phyloP scores from a whole-genome alignment of 2,888 invertebrate species.

The Hetaerina titia region DNA sequence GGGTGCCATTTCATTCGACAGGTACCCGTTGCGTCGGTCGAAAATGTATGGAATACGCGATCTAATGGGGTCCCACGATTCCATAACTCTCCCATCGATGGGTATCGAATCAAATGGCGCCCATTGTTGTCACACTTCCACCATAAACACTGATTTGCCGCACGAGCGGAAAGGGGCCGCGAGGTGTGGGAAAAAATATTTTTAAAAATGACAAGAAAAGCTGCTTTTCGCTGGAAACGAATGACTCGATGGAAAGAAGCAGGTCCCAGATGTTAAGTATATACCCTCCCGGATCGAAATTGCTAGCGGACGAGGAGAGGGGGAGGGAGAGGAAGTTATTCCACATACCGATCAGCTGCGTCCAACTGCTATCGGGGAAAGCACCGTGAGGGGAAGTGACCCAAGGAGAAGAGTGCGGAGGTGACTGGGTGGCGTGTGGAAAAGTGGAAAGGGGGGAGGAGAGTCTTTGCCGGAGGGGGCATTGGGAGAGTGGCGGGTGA shows the following conservation, averaged over 20 bases:
- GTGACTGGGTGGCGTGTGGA: neutral
- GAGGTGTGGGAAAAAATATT: neutral
- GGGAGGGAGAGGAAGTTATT: neutral
- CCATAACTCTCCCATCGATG: neutral
- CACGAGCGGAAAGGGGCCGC: neutral
- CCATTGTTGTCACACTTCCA: neutral
- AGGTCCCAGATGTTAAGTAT: neutral
- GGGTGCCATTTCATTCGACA: too few species aligned
- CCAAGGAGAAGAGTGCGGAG: neutral
- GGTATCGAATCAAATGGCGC: neutral
- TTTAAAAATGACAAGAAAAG: neutral
- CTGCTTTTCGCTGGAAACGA: neutral
- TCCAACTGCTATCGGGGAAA: neutral
- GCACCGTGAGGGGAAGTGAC: neutral
- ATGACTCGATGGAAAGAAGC: neutral
- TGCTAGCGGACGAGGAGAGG: neutral
- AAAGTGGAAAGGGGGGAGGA: neutral
- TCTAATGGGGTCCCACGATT: too few species aligned
- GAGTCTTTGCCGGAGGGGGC: neutral
- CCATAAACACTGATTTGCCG: conserved; percentile 15
- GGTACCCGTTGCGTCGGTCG: too few species aligned
- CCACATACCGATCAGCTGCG: neutral
- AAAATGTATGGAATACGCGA: too few species aligned
- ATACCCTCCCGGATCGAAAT: neutral
- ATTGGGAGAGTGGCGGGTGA: neutral